Percentiles rank a stretch among this genome's conserved stretches.
Conservation (phyloP, 2,888 invertebrate genomes). For the Limnephilus rhombicus region DNA sequence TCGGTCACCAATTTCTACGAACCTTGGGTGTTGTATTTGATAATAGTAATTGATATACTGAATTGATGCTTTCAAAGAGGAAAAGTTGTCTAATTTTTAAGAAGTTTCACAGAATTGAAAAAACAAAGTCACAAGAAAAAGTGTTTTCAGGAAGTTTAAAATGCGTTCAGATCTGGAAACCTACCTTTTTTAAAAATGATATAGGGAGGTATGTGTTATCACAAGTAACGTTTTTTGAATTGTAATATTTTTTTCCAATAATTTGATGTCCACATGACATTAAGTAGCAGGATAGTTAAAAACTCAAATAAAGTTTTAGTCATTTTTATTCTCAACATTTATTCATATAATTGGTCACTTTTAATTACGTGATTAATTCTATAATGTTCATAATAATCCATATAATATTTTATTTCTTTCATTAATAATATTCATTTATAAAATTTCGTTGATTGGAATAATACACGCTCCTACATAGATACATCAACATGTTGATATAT, state of each 20-base stretch:
- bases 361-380: constrained; percentile 24
- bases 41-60: too few species aligned
- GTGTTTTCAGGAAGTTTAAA: neutral
- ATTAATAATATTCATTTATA: neutral
- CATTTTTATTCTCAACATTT: constrained; percentile 1
- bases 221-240: too few species aligned
- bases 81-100: neutral
- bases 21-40: too few species aligned
- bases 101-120: too few species aligned
- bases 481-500: neutral
- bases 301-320: neutral
- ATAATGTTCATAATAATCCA: neutral
- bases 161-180: neutral
- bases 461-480: neutral
- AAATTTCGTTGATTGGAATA: constrained; percentile 25
- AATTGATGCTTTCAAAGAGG: too few species aligned
- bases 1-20: too few species aligned
- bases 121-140: neutral
- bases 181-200: neutral
- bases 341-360: constrained; percentile 39
- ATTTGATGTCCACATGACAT: neutral
- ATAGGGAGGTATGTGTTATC: neutral
- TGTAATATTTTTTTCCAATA: too few species aligned
- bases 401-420: constrained; percentile 2
- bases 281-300: neutral